Evolutionary conservation across 2,797 vertebrate species (phyloP).

Genomic region (Ctenopoma kingsleyae): DNA sequence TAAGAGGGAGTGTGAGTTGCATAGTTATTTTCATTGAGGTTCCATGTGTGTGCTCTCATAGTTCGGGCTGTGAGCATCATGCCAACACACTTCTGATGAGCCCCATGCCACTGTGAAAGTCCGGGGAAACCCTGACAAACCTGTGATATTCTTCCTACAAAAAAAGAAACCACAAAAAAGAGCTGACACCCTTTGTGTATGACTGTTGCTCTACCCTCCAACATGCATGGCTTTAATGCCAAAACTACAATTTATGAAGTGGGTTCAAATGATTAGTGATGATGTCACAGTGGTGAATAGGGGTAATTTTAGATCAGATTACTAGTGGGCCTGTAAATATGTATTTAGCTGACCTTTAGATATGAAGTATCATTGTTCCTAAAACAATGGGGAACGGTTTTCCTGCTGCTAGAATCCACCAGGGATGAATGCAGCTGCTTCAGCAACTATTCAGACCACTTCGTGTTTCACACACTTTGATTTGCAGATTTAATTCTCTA

Average conservation of each 20-base stretch:
- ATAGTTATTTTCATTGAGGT: not conserved
- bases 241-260: not conserved
- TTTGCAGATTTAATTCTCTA: too few relatives aligned
- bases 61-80: not conserved
- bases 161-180: constrained; percentile 27
- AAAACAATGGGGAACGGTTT: not conserved
- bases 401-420: not conserved
- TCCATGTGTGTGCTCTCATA: not conserved
- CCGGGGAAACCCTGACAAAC: constrained; percentile 10
- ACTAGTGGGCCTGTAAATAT: not conserved
- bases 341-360: not conserved
- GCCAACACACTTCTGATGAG: constrained; percentile 10
- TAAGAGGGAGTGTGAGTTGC: not conserved
- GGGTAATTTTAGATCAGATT: not conserved
- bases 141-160: constrained; percentile 23
- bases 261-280: not conserved
- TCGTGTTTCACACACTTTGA: too few relatives aligned
- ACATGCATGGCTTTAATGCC: too few relatives aligned
- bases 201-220: constrained; percentile 21
- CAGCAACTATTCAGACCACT: too few relatives aligned
- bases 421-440: not conserved
- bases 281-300: not conserved
- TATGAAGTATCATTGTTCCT: not conserved
- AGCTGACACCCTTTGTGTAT: constrained; percentile 46
- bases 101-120: not conserved